These are phyloP conservation scores for rat (Rattus norvegicus) DNA, from an alignment of 2,113 vertebrate species.

Conservation along the genomic window DNA sequence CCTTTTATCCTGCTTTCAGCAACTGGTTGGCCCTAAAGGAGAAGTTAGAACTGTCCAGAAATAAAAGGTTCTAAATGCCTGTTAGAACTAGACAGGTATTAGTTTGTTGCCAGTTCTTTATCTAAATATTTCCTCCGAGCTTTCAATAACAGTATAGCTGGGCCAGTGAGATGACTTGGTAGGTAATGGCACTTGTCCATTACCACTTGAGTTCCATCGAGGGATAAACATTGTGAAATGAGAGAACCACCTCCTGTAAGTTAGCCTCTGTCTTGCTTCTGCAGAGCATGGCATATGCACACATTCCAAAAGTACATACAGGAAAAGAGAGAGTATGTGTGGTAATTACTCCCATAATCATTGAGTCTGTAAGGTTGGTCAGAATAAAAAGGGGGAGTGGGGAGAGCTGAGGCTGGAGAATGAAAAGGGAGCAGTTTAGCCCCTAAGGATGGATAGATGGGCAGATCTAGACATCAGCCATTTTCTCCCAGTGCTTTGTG, in stretches of 20 bases:
- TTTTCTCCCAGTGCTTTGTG: not conserved
- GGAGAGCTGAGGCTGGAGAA: not conserved
- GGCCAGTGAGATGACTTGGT: not conserved
- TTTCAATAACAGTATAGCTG: not conserved
- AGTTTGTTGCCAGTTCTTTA: not conserved
- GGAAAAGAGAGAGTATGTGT: too few species aligned
- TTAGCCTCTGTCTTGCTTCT: not conserved
- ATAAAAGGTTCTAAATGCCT: not conserved
- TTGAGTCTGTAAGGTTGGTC: not conserved
- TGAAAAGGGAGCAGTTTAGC: not conserved
- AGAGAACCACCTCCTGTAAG: not conserved
- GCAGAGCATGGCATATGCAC: too few species aligned
- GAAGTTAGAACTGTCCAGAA: not conserved
- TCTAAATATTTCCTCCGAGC: not conserved
- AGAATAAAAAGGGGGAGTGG: not conserved
- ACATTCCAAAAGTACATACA: not conserved
- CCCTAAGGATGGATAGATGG: not conserved
- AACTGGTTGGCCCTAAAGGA: not conserved
- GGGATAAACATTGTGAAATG: not conserved
- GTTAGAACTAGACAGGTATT: not conserved
- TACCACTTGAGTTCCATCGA: not conserved
- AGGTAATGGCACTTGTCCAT: not conserved
- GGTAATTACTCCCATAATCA: not conserved
- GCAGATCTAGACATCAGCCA: not conserved
- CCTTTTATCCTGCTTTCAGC: not conserved